A percentile compares a stretch with the other conserved stretches of the same genome.
Evolutionary conservation across 1,140 invertebrate genomes (phyloP).

Genomic region (Zaprionus taronus): DNA sequence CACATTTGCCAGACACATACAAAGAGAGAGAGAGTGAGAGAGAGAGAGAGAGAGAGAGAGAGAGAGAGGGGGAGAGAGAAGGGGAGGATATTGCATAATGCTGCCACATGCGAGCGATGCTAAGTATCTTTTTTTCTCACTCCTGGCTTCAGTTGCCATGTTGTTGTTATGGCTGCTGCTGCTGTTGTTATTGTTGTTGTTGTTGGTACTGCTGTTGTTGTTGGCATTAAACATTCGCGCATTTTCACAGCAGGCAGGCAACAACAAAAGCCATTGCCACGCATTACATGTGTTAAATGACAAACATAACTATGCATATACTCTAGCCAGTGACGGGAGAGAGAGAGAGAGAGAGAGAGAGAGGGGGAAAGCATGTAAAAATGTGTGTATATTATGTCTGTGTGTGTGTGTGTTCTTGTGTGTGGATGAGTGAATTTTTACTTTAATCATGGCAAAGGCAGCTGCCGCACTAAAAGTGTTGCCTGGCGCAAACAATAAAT

Average conservation of each 20-base stretch:
- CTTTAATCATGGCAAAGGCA: slow-evolving; percentile 69
- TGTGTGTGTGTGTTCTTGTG: slow-evolving; percentile 21
- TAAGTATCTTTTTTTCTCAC: slow-evolving; percentile 9
- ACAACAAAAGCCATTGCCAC: slow-evolving; percentile 53
- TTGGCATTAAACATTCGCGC: slow-evolving; percentile 53
- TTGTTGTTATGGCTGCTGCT: not conserved
- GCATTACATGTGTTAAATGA: slow-evolving; percentile 70
- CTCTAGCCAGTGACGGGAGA: not conserved
- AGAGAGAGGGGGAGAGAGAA: not conserved
- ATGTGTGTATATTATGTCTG: not conserved
- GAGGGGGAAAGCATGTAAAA: slow-evolving; percentile 2
- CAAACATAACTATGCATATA: slow-evolving; percentile 69
- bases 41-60: not conserved
- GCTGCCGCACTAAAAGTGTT: slow-evolving; percentile 59
- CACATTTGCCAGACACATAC: slow-evolving; percentile 3
- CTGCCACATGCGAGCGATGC: slow-evolving; percentile 9
- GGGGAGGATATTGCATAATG: not conserved
- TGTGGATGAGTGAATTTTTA: slow-evolving; percentile 38
- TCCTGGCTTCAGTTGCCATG: not conserved
- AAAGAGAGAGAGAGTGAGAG: not conserved
- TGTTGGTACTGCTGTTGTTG: slow-evolving; percentile 27
- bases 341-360: no score
- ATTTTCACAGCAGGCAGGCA: slow-evolving; percentile 46
- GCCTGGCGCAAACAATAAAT: slow-evolving; percentile 70
- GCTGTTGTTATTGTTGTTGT: slow-evolving; percentile 16